Evolutionary conservation across 2,888 invertebrate genomes (phyloP), one percentile per base, ranked within the genome.

Genomic region (Pterostichus madidus): DNA sequence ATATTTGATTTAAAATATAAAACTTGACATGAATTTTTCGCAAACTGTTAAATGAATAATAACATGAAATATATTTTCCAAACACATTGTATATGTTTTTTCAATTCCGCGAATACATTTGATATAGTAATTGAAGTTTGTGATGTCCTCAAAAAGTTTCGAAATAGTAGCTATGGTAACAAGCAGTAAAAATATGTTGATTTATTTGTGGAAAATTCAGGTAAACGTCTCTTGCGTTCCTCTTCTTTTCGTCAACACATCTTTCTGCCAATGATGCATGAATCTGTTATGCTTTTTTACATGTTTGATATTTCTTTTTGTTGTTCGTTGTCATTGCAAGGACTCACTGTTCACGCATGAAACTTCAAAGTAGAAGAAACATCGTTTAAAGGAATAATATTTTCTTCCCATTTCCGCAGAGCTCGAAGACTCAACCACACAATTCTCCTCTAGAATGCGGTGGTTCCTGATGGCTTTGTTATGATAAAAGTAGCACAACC

Each of bases 351-450:
- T 39, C 39, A 39, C 39, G 8, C 39, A 52, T 87, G 87, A 87
- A 87, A 87, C 86, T 86, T 86, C 86, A 87, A 87, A 87, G 87
- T 86, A 85, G 86, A 11, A 53, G 56, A 82, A 85, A 84, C 87
- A 86, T 87, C 87, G 87, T 85, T 87, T 86, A 86, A 86, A 87
- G 87, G 86, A 87, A 88, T 87, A 87, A 86, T 87, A 88, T 88
- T 88, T 88, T 87, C 87, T 76, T 76, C 49, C 76, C 56, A 56
- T 76, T 76, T 76, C 76, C 76, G 52, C 11, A 17, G 17, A 46
- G 85, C 86, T 84, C 86, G 86, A 85, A 85, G 84, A 84, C 85
- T 84, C 84, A 32, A 31, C 32, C 35, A 11, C 35, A 13, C 3
- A 10, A 32, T 11, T n/a, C 11, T 11, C 35, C 44, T 24, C 8